Conservation (phyloP, 2,113 vertebrate species). For the Catharus bicknelli region DNA sequence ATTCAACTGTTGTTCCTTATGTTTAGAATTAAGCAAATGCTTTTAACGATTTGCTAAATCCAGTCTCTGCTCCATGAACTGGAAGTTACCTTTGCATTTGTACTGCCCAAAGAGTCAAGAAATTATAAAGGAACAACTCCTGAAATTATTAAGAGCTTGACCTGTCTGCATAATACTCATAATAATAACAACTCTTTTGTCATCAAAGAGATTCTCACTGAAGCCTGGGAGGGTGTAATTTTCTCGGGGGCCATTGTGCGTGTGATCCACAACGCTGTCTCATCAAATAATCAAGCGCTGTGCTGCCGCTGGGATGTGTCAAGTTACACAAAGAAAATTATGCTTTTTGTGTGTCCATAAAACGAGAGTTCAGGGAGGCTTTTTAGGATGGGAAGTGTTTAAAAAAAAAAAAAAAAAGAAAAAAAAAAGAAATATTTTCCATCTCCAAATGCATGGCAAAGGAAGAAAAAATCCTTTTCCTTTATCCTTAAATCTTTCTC, state of each 20-base stretch:
- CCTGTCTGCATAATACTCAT: constrained; percentile 41
- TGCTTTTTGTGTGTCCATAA: constrained; percentile 68
- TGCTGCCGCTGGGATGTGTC: constrained; percentile 64
- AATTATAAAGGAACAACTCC: constrained; percentile 29
- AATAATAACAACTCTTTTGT: constrained; percentile 65
- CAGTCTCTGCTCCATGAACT: background rate
- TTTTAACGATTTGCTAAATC: background rate
- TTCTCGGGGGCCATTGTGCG: constrained; percentile 19
- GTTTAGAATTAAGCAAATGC: background rate
- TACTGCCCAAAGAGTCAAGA: background rate
- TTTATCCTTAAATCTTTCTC: constrained; percentile 30
- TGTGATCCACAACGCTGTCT: constrained; percentile 64
- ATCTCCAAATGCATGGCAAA: constrained; percentile 29
- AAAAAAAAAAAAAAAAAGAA: background rate
- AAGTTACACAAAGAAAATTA: constrained; percentile 63
- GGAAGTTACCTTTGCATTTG: background rate
- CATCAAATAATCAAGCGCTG: constrained; percentile 63
- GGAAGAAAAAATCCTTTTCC: constrained; percentile 33
- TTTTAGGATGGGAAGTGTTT: constrained; percentile 58
- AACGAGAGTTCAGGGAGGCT: constrained; percentile 59
- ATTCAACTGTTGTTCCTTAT: background rate
- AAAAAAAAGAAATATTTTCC: background rate
- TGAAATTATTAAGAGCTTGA: constrained; percentile 53
- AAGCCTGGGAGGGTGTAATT: constrained; percentile 58
- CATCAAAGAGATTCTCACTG: constrained; percentile 68